Evolutionary conservation across 2,888 invertebrate species (phyloP).

Genomic region (Lottia scabra): DNA sequence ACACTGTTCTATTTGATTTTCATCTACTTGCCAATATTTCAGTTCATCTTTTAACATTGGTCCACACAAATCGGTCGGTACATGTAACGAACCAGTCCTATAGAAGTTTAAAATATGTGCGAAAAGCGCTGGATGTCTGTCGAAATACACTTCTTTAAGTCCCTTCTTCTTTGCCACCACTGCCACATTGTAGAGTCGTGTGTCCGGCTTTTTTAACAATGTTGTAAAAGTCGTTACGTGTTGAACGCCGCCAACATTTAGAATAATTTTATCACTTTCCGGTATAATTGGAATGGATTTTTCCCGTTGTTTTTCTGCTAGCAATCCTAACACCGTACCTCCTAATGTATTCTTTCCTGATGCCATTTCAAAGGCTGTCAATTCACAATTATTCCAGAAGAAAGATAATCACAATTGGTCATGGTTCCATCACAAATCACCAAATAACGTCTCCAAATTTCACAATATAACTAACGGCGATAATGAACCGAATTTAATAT

Average conservation of each 20-base stretch:
- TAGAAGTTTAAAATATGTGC: constrained; percentile 17
- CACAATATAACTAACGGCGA: too few species aligned
- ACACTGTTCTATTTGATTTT: constrained; percentile 35
- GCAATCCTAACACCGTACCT: not conserved
- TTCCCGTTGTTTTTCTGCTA: not conserved
- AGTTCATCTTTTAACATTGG: constrained; percentile 28
- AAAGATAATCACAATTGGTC: too few species aligned
- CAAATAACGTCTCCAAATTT: too few species aligned
- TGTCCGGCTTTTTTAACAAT: constrained; percentile 10
- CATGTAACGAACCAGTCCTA: constrained; percentile 13
- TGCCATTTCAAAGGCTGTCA: too few species aligned
- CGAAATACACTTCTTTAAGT: constrained; percentile 14
- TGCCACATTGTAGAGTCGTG: constrained; percentile 8
- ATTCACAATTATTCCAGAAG: too few species aligned
- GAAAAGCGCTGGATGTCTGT: constrained; percentile 14
- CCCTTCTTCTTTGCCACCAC: not conserved
- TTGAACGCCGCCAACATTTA: constrained; percentile 14
- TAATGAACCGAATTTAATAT: too few species aligned
- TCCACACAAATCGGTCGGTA: constrained; percentile 17
- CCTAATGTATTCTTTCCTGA: not conserved
- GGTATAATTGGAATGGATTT: not conserved
- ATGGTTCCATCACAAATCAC: too few species aligned
- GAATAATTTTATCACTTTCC: not conserved
- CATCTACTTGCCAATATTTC: constrained; percentile 37
- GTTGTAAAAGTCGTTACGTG: constrained; percentile 11